These are phyloP conservation scores for Drosophila gaucha DNA, from an alignment of 2,888 invertebrate species.

Conservation along the genomic window DNA sequence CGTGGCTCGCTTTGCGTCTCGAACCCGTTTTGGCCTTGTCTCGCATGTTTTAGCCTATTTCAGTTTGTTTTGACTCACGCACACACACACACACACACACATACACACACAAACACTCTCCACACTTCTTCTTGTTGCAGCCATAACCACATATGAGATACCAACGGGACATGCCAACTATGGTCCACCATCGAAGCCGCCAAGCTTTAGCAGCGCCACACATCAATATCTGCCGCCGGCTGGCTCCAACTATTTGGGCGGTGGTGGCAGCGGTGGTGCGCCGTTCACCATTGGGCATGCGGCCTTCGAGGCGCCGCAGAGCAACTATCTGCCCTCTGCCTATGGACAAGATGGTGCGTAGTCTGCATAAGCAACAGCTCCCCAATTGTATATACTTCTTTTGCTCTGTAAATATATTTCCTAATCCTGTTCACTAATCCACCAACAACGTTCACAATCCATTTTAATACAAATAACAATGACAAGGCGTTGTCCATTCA, in stretches of 20 bases:
- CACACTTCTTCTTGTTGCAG: constrained; percentile 59
- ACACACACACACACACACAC: constrained; percentile 3
- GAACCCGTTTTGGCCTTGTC: constrained; percentile 59
- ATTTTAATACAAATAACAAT: constrained; percentile 32
- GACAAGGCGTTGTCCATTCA: constrained; percentile 24
- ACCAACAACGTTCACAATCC: constrained; percentile 14
- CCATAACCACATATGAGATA: constrained; percentile 83
- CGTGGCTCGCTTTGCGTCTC: constrained; percentile 1
- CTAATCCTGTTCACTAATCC: constrained; percentile 26
- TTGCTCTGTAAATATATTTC: constrained; percentile 34
- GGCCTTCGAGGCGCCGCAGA: constrained; percentile 83
- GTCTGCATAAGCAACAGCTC: background rate
- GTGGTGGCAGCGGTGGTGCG: constrained; percentile 77
- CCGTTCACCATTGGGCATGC: constrained; percentile 81
- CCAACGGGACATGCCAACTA: constrained; percentile 82
- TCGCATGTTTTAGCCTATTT: constrained; percentile 55
- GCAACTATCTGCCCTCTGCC: constrained; percentile 82
- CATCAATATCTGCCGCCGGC: constrained; percentile 83
- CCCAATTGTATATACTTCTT: constrained; percentile 6
- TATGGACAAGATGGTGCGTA: constrained; percentile 84
- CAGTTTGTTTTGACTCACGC: constrained; percentile 35
- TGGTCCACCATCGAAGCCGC: constrained; percentile 84
- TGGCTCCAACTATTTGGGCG: constrained; percentile 66
- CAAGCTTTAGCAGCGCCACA: constrained; percentile 81
- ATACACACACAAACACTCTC: constrained; percentile 13